Base-by-base conservation (phyloP, 2,113 vertebrate genomes). In the Lanius ludovicianus region DNA sequence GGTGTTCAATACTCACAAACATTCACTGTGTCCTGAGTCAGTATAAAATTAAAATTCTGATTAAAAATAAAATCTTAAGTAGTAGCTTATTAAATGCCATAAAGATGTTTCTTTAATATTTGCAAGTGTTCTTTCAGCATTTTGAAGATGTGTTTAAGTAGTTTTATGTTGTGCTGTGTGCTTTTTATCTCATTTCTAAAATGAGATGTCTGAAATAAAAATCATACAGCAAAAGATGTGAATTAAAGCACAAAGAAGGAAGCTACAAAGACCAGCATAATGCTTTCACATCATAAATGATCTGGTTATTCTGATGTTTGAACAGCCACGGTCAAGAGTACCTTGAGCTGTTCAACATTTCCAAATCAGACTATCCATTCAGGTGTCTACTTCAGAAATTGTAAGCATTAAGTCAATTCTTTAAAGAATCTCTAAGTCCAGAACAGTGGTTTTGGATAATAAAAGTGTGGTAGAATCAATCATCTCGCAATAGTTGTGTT, bases 151-250 rank as follows among this genome's bases (percentile, higher is more conserved):
- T 7, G 3, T 17, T 68, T 30, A 59, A 63, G 6, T 41, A 24
- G 18, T 50, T 67, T 79, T 63, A 15, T 23, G 8, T 82, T 50
- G 30, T 1, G 0, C 1, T 2, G 13, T 55, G 33, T 78, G 27
- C 18, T 28, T 84, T 74, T 67, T 60, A 23, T 56, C 46, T 84
- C 7, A 18, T 65, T 85, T 94, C 60, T 60, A 4, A 84, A 16
- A 5, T 59, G 81, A 80, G 31, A 13, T 1, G 1, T 80, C 41
- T 68, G 57, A 89, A 89, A 57, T 62, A 65, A 87, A 77, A 87
- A 35, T 56, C 15, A 15, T 2, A 3, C 5, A 52, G 35, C 0
- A n/a, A 37, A 65, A 83, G 8, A 30, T 39, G 13, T 0, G 2
- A 62, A n/a, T 69, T 52, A 64, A 81, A 78, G 19, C 37, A 37